phyloP scores from a whole-genome alignment of 2,113 vertebrate genomes.

The Psittacus erithacus region DNA sequence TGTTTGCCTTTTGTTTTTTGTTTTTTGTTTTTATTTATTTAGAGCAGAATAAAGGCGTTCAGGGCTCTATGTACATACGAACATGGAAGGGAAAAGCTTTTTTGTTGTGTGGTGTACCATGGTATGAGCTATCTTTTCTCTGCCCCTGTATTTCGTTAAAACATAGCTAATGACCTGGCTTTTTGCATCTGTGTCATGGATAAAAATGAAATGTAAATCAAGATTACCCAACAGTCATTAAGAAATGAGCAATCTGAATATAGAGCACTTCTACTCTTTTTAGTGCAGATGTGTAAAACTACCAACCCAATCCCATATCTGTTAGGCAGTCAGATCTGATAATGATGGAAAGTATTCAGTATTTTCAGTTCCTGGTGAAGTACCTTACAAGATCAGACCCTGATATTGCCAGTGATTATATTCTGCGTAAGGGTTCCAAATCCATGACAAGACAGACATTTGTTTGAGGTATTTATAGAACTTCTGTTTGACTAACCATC shows the following conservation, averaged over 20 bases:
- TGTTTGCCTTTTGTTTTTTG: not conserved
- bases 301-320: not conserved
- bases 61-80: not conserved
- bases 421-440: constrained; percentile 33
- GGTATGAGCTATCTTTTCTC: not conserved
- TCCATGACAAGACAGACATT: constrained; percentile 59
- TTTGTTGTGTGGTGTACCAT: not conserved
- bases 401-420: constrained; percentile 2
- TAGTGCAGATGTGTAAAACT: not conserved
- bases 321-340: not conserved
- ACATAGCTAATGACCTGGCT: not conserved
- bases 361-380: not conserved
- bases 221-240: not conserved
- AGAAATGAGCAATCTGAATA: constrained; percentile 5
- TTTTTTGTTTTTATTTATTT: not conserved
- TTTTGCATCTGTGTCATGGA: not conserved
- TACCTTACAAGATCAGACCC: not conserved
- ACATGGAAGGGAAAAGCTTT: not conserved
- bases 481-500: constrained; percentile 65
- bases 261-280: not conserved
- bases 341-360: not conserved
- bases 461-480: constrained; percentile 69
- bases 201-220: constrained; percentile 25
- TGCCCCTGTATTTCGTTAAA: not conserved
- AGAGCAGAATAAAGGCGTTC: not conserved